Base-by-base conservation (phyloP, 1,140 invertebrate species). In the Pararge aegeria region DNA sequence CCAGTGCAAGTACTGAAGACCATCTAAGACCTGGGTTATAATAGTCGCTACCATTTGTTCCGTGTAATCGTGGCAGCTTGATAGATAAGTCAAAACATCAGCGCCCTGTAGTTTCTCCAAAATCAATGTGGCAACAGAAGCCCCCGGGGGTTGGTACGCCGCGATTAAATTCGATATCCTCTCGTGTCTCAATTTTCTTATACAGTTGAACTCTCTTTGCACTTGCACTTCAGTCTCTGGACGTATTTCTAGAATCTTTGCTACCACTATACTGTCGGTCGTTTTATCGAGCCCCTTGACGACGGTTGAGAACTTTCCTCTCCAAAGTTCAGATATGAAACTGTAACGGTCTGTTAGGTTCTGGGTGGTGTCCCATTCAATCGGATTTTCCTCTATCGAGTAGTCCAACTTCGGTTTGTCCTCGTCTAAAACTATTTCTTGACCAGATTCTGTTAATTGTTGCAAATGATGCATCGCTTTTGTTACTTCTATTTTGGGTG, bases 1-100 rank as follows among this genome's bases (percentile, higher is more conserved):
- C 95, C 97, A 97, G 79, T 99, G 97, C 5, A 99, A 89, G 79
- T 98, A 99, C 78, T 98, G 96, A 6, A 98, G 81, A 0, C 93
- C 97, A 80, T 98, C 96, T 29, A 98, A 85, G 1, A 97, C 91
- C 91, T 96, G 97, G 5, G 93, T 93, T 6, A 98, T 92, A 7
- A 98, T 94, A 0, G 92, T 94, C 1, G 96, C 94, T 0, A 99
- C 96, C 80, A 94, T 95, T 78, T 98, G 96, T 87, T 99, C 98
- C 0, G 94, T 94, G 81, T 98, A 99, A 66, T 97, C 95, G 70
- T 97, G 95, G 51, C 94, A 92, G 63, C 94, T 95, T 1, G 96
- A 94, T 12, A 99, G 91, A 75, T 97, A 98, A 0, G 96, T 96
- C 0, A 98, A 83, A 34, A 98, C 93, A 75, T 98, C 96, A n/a